These are phyloP conservation scores for Scaptomyza cyrtandrae DNA, from an alignment of 2,888 invertebrate genomes.

Conservation along the genomic window DNA sequence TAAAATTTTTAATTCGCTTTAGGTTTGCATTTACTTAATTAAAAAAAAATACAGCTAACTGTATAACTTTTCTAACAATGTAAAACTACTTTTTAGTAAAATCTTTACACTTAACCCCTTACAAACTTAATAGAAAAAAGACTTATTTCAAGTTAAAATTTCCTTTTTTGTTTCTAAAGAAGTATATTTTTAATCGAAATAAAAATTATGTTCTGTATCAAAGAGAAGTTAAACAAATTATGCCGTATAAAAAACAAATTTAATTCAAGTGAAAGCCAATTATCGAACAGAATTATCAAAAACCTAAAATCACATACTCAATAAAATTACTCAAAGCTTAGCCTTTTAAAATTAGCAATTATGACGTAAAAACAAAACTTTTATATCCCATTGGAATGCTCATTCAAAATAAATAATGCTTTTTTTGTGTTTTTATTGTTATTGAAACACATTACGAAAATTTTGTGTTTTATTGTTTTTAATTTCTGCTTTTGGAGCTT, in stretches of 20 bases:
- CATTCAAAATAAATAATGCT: slow-evolving; percentile 24
- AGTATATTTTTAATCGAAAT: too few species aligned
- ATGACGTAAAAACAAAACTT: slow-evolving; percentile 21
- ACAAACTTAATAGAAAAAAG: background rate
- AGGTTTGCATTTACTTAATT: background rate
- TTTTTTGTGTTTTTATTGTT: slow-evolving; percentile 7
- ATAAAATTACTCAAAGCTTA: background rate
- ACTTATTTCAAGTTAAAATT: too few species aligned
- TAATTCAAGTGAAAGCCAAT: background rate
- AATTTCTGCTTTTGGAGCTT: slow-evolving; percentile 39
- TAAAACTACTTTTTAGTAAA: background rate
- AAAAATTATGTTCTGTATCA: too few species aligned
- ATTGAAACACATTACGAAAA: slow-evolving; percentile 48
- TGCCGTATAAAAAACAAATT: background rate
- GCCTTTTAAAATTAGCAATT: background rate
- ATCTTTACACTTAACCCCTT: background rate
- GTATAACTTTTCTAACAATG: too few species aligned
- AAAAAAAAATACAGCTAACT: background rate
- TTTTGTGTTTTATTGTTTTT: slow-evolving; percentile 25
- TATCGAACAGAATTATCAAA: background rate
- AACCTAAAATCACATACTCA: background rate
- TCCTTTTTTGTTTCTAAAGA: too few species aligned
- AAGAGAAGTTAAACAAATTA: too few species aligned
- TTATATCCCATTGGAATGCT: slow-evolving; percentile 7
- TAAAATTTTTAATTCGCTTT: background rate